Percentiles rank a stretch among this genome's conserved stretches.
Conservation (phyloP, 2,113 vertebrate species). For the Oncorhynchus nerka region DNA sequence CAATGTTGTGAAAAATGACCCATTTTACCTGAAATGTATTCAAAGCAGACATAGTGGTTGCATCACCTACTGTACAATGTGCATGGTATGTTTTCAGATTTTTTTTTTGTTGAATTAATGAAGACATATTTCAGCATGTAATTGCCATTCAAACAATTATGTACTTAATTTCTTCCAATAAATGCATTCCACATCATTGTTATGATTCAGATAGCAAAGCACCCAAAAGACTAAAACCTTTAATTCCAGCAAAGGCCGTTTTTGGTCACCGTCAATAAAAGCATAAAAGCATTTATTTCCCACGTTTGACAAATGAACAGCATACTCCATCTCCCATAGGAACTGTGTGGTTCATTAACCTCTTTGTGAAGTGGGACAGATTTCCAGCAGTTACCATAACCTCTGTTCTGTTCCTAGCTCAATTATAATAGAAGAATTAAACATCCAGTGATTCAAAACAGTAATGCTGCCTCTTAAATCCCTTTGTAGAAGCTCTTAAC, state of each 20-base stretch:
- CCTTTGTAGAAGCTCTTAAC: conserved; percentile 72
- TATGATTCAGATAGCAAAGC: conserved; percentile 75
- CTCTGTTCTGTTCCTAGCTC: conserved; percentile 77
- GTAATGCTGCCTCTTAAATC: conserved; percentile 79
- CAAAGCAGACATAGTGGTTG: conserved; percentile 55
- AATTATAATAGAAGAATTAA: conserved; percentile 86
- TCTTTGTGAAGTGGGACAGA: conserved; percentile 79
- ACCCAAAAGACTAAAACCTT: conserved; percentile 84
- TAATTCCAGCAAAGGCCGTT: conserved; percentile 82
- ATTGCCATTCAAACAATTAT: conserved; percentile 83
- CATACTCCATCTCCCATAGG: conserved; percentile 85
- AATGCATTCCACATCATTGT: conserved; percentile 82
- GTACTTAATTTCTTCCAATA: conserved; percentile 84
- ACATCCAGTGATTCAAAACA: conserved; percentile 75
- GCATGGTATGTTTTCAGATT: conserved; percentile 72
- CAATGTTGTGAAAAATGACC: conserved; percentile 55
- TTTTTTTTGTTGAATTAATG: conserved; percentile 76
- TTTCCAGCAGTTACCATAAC: conserved; percentile 81
- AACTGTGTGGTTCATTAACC: conserved; percentile 82
- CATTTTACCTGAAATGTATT: conserved; percentile 64
- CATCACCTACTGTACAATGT: conserved; percentile 69
- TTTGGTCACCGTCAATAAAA: conserved; percentile 84
- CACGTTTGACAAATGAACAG: conserved; percentile 85
- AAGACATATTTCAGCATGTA: conserved; percentile 81
- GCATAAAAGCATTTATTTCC: conserved; percentile 87